phyloP scores from a whole-genome alignment of 2,888 invertebrate species.

The Dichetophora obliterata region DNA sequence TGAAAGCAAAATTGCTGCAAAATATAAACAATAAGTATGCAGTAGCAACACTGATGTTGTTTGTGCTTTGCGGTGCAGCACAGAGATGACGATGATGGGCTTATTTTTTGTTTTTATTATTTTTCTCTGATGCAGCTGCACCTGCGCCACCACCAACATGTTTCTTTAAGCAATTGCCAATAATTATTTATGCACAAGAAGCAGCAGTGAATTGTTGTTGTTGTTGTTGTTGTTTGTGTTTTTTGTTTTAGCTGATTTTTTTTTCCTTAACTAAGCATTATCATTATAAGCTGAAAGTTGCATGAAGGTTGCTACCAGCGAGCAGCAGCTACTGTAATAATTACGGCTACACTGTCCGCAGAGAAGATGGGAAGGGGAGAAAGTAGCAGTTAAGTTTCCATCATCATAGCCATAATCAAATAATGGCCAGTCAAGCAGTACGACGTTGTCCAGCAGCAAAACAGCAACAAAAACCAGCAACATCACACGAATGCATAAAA shows the following conservation, averaged over 20 bases:
- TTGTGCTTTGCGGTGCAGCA: neutral
- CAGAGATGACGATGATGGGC: conserved; percentile 27
- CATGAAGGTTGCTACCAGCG: conserved; percentile 10
- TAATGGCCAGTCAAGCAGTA: conserved; percentile 20
- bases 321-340: conserved; percentile 26
- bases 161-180: conserved; percentile 41
- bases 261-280: conserved; percentile 29
- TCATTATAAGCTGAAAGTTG: conserved; percentile 22
- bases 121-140: conserved; percentile 34
- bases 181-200: conserved; percentile 44
- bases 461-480: neutral
- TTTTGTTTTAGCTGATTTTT: neutral
- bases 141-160: conserved; percentile 31
- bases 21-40: conserved; percentile 35
- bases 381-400: neutral
- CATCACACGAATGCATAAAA: conserved; percentile 14
- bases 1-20: conserved; percentile 29
- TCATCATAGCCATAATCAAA: conserved; percentile 24
- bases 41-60: conserved; percentile 32
- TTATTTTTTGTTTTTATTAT: conserved; percentile 10
- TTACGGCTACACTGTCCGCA: neutral
- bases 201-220: conserved; percentile 1
- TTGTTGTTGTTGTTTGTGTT: neutral
- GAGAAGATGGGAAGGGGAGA: neutral
- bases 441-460: conserved; percentile 1